Conservation (phyloP, 2,113 vertebrate species). For the Phalacrocorax aristotelis region DNA sequence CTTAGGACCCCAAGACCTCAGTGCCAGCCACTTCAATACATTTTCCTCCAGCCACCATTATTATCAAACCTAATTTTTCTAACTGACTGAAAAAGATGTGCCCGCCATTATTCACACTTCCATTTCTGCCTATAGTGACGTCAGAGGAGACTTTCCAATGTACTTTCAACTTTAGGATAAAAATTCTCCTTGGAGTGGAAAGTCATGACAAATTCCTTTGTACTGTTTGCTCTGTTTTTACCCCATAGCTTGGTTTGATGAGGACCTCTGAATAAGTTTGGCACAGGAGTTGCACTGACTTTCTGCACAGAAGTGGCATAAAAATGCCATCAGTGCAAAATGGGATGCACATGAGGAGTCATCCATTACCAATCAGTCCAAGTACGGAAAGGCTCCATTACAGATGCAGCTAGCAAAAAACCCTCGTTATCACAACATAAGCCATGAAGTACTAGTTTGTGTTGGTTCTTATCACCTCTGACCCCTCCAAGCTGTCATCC, state of each 20-base stretch:
- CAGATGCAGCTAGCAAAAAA: background rate
- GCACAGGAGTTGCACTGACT: background rate
- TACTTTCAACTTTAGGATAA: background rate
- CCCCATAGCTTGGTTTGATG: background rate
- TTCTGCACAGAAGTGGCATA: background rate
- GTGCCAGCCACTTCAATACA: background rate
- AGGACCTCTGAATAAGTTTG: background rate
- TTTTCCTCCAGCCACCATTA: background rate
- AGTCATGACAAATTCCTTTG: background rate
- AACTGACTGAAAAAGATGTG: background rate
- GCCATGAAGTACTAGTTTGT: background rate
- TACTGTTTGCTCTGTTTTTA: background rate
- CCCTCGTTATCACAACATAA: background rate
- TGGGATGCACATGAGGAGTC: background rate
- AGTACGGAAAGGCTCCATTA: background rate
- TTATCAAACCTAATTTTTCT: background rate
- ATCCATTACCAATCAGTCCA: background rate
- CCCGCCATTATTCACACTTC: background rate
- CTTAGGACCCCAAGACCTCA: background rate
- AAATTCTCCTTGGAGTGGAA: background rate
- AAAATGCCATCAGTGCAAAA: background rate
- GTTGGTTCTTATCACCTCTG: background rate
- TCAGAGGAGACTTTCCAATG: background rate
- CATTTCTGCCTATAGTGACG: background rate
- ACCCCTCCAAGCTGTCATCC: background rate